Evolutionary conservation across 1,140 invertebrate species (phyloP).

Genomic region (Euwallacea fornicatus): DNA sequence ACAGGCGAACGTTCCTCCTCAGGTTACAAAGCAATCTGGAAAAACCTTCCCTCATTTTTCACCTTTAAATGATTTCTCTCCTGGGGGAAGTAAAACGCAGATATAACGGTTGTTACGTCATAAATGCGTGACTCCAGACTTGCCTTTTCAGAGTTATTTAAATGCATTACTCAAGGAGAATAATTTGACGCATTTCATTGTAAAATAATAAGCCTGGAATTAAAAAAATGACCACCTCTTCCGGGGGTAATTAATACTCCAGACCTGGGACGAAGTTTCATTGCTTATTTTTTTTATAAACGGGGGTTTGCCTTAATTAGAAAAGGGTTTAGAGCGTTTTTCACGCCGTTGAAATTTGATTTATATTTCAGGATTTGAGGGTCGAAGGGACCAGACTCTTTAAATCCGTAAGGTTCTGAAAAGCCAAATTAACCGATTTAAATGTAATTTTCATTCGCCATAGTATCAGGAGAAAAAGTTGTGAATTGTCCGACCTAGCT

Average conservation of each 20-base stretch:
- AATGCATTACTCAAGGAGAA: neutral
- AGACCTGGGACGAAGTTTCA: neutral
- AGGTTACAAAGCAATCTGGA: conserved; percentile 11
- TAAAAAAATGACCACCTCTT: conserved; percentile 1
- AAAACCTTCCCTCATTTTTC: conserved; percentile 18
- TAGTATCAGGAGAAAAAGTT: too few species aligned
- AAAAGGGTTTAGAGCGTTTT: conserved; percentile 2
- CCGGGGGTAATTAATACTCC: neutral
- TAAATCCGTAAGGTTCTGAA: too few species aligned
- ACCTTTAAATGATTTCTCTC: conserved; percentile 16
- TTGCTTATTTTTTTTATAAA: conserved; percentile 11
- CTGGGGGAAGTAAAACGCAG: conserved; percentile 20
- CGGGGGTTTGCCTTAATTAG: neutral
- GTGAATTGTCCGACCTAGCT: too few species aligned
- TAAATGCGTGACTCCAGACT: conserved; percentile 9
- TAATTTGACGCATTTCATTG: neutral
- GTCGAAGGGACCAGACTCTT: neutral
- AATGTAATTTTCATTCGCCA: too few species aligned
- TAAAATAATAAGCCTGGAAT: neutral
- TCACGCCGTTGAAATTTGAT: conserved; percentile 1
- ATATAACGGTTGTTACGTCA: conserved; percentile 8
- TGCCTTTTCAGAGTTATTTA: neutral
- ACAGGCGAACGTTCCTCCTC: neutral
- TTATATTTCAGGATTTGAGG: conserved; percentile 2
- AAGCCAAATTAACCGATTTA: too few species aligned